Evolutionary conservation across 1,140 invertebrate genomes (phyloP).

Genomic region (Hetaerina americana): DNA sequence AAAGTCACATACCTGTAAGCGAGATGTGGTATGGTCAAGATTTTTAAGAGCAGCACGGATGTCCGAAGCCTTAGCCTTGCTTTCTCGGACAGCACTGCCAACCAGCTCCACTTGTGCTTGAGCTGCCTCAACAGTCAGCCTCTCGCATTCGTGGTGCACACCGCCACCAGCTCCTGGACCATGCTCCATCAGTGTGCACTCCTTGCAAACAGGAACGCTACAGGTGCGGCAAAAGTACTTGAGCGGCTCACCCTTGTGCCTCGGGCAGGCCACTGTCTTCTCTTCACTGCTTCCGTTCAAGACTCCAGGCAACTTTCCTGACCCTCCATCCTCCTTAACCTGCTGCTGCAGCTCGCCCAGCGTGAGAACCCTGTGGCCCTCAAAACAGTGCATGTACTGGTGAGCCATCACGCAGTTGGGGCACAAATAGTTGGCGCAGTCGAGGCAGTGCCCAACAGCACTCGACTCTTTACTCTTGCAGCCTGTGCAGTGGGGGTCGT

Average conservation of each 20-base stretch:
- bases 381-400: slow-evolving; percentile 97
- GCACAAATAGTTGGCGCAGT: slow-evolving; percentile 91
- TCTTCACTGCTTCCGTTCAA: neutral
- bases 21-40: slow-evolving; percentile 69
- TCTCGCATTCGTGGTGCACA: slow-evolving; percentile 62
- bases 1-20: slow-evolving; percentile 37
- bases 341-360: slow-evolving; percentile 42
- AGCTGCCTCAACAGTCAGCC: slow-evolving; percentile 55
- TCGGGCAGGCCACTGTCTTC: slow-evolving; percentile 52
- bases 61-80: slow-evolving; percentile 70
- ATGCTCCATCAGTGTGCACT: slow-evolving; percentile 82
- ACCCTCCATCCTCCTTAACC: neutral
- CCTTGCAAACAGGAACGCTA: slow-evolving; percentile 80
- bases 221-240: slow-evolving; percentile 89
- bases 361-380: slow-evolving; percentile 80
- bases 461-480: slow-evolving; percentile 76
- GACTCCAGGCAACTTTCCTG: neutral
- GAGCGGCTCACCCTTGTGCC: slow-evolving; percentile 74
- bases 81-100: slow-evolving; percentile 64
- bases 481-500: slow-evolving; percentile 57
- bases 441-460: slow-evolving; percentile 82
- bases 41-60: slow-evolving; percentile 70
- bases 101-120: slow-evolving; percentile 73
- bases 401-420: slow-evolving; percentile 95
- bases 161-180: slow-evolving; percentile 42